These are phyloP conservation scores for Rapana venosa DNA, from an alignment of 2,888 invertebrate species.

Conservation along the genomic window DNA sequence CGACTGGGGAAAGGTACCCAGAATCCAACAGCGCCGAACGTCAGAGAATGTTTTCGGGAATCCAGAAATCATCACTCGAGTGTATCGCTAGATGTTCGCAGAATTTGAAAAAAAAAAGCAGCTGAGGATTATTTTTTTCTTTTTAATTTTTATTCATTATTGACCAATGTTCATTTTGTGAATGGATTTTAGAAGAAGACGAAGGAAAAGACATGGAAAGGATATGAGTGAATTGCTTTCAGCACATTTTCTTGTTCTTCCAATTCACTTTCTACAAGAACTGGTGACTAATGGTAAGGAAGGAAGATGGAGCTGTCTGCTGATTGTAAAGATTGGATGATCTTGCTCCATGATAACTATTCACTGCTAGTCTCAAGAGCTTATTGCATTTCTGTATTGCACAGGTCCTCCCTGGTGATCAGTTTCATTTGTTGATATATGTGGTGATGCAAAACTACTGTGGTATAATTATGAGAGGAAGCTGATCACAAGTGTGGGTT, in stretches of 20 bases:
- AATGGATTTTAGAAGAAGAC: not conserved
- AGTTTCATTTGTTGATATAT: not conserved
- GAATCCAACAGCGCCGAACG: slow-evolving; percentile 64
- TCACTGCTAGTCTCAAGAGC: not conserved
- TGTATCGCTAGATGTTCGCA: slow-evolving; percentile 58
- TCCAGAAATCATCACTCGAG: slow-evolving; percentile 71
- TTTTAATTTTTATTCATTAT: not conserved
- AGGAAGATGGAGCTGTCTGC: no score
- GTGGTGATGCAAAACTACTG: not conserved
- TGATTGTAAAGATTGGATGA: not conserved
- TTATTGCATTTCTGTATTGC: not conserved
- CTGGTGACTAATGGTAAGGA: not conserved
- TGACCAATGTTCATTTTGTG: not conserved
- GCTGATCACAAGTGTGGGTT: not conserved
- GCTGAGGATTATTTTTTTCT: not conserved
- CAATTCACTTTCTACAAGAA: not conserved
- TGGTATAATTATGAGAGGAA: not conserved
- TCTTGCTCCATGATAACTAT: not conserved
- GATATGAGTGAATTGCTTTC: not conserved
- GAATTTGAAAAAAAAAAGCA: not conserved
- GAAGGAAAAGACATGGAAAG: not conserved
- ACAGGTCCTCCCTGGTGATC: not conserved
- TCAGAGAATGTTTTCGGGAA: slow-evolving; percentile 64
- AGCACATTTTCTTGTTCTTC: not conserved
- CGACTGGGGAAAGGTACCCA: slow-evolving; percentile 73